Percentiles rank a stretch among this genome's conserved stretches.
Conservation (phyloP, 2,113 vertebrate species). For the Oophaga pumilio region DNA sequence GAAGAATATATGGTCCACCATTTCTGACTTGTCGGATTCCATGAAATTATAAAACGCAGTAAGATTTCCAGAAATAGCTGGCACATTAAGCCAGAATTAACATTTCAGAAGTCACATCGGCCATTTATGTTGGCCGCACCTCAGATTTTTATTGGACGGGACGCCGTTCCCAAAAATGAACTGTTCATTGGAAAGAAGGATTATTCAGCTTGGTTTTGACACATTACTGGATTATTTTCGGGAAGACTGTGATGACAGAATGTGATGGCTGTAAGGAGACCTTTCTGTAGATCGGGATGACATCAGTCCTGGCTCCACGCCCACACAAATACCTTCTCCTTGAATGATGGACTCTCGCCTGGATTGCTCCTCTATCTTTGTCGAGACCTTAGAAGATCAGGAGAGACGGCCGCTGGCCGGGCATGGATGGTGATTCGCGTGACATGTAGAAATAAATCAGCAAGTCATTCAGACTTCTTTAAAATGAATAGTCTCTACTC, state of each 20-base stretch:
- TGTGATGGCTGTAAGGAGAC: not conserved
- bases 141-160: not conserved
- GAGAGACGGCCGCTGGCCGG: not conserved
- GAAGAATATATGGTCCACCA: not conserved
- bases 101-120: not conserved
- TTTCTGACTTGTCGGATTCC: not conserved
- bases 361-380: not conserved
- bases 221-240: constrained; percentile 11
- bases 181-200: not conserved
- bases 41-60: not conserved
- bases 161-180: not conserved
- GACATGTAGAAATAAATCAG: not conserved
- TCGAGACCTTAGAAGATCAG: not conserved
- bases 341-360: constrained; percentile 12
- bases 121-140: constrained; percentile 19
- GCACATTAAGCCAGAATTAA: not conserved
- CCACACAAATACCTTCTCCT: constrained; percentile 17
- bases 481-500: not conserved
- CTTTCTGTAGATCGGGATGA: constrained; percentile 9
- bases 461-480: not conserved
- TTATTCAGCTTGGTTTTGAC: not conserved
- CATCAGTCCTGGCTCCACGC: not conserved
- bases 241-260: not conserved
- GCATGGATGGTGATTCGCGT: not conserved
- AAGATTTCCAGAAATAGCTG: not conserved